Conservation (phyloP, 1,140 invertebrate species). For the Bombus sylvicola region DNA sequence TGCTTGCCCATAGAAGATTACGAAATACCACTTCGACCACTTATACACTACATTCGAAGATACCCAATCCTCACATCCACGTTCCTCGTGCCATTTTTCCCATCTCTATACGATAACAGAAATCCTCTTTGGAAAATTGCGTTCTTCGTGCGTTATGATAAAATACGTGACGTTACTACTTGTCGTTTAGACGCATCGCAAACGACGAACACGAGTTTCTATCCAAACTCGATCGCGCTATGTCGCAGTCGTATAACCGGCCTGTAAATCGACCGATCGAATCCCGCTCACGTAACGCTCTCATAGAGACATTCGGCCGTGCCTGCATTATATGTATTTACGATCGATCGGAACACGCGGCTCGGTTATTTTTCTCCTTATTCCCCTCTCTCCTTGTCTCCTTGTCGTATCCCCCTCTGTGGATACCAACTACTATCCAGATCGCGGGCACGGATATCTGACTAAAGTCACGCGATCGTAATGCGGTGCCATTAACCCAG, state of each 20-base stretch:
- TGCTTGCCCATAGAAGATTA: too few species aligned
- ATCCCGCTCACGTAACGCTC: constrained; percentile 45
- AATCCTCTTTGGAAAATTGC: too few species aligned
- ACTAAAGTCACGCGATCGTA: constrained; percentile 75
- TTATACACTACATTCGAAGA: too few species aligned
- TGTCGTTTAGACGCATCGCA: not conserved
- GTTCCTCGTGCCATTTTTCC: too few species aligned
- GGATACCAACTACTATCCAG: constrained; percentile 44
- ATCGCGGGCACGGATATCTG: constrained; percentile 65
- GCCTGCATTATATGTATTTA: constrained; percentile 8
- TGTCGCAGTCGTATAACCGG: constrained; percentile 30
- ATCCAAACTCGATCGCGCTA: not conserved
- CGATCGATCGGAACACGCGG: constrained; percentile 14
- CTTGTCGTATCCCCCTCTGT: not conserved
- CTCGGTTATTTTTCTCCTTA: constrained; percentile 21
- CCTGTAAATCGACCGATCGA: constrained; percentile 46
- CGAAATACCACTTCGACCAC: too few species aligned
- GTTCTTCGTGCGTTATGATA: too few species aligned
- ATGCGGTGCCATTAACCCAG: constrained; percentile 79
- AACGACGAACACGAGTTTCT: not conserved
- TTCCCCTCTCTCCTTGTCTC: not conserved
- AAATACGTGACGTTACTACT: too few species aligned
- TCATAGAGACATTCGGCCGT: constrained; percentile 21
- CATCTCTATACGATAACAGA: too few species aligned
- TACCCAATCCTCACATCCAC: too few species aligned